A percentile compares a stretch with the other conserved stretches of the same genome.
These are phyloP conservation scores for Catharus minimus DNA, from an alignment of 2,113 vertebrate species.

Conservation along the genomic window DNA sequence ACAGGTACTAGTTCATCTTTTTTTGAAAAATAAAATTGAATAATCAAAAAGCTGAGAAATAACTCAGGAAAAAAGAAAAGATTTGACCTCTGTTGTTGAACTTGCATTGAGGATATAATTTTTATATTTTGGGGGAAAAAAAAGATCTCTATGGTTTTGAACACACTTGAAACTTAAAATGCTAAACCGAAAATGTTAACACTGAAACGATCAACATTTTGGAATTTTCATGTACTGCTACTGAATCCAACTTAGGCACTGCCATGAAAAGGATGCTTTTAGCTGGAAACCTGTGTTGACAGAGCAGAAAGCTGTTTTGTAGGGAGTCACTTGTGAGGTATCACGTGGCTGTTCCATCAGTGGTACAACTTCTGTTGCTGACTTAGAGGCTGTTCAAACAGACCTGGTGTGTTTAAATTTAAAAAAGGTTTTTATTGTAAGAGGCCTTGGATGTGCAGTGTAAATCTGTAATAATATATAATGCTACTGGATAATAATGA, in stretches of 20 bases:
- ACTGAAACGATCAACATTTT: not conserved
- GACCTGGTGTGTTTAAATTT: not conserved
- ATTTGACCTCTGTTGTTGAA: not conserved
- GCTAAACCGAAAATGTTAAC: not conserved
- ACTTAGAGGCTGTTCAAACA: not conserved
- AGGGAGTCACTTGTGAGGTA: not conserved
- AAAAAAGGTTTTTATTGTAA: not conserved
- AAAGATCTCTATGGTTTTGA: not conserved
- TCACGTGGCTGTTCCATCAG: not conserved
- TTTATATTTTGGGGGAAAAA: not conserved
- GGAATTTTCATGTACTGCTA: not conserved
- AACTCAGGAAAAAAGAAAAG: not conserved
- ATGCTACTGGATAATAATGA: constrained; percentile 22
- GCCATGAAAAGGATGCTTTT: constrained; percentile 30
- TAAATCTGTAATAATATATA: not conserved
- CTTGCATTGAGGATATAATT: not conserved
- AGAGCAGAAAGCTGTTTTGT: not conserved
- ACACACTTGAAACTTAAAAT: not conserved
- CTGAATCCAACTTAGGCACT: not conserved
- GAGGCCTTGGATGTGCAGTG: constrained; percentile 43
- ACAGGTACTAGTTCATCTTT: not conserved
- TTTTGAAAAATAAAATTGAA: not conserved
- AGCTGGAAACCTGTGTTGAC: not conserved
- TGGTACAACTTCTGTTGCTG: not conserved
- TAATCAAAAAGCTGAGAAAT: not conserved